A percentile compares a stretch with the other conserved stretches of the same genome.
phyloP scores from a whole-genome alignment of 2,113 vertebrate species.

The Psittacus erithacus region DNA sequence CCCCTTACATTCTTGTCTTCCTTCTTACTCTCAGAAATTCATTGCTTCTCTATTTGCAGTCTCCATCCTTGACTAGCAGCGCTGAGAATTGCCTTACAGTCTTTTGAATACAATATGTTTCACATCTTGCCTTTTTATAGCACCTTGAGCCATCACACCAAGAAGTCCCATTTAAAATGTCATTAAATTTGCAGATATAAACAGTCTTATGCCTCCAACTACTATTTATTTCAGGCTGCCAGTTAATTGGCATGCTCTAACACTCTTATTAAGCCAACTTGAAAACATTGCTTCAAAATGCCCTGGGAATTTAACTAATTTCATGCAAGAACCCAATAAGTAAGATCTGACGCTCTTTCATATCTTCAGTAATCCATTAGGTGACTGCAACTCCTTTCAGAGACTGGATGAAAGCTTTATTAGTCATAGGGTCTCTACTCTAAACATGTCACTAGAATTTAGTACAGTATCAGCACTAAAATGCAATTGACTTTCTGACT shows the following conservation, averaged over 20 bases:
- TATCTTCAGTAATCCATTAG: constrained; percentile 77
- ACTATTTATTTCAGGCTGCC: constrained; percentile 75
- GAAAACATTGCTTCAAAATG: constrained; percentile 77
- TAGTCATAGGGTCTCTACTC: constrained; percentile 65
- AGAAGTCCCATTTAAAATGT: constrained; percentile 77
- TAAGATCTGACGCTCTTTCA: constrained; percentile 74
- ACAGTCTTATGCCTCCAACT: constrained; percentile 67
- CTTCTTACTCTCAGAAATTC: constrained; percentile 52
- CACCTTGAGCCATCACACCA: constrained; percentile 64
- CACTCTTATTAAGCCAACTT: constrained; percentile 70
- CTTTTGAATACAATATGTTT: constrained; percentile 60
- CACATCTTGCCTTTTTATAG: constrained; percentile 58
- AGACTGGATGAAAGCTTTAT: constrained; percentile 75
- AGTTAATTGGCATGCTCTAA: constrained; percentile 75
- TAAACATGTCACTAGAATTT: constrained; percentile 71
- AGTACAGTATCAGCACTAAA: constrained; percentile 49
- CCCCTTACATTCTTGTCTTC: background rate
- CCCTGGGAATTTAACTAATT: constrained; percentile 79
- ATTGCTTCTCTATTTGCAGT: constrained; percentile 62
- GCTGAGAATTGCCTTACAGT: constrained; percentile 69
- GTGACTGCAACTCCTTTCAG: constrained; percentile 71
- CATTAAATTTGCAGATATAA: constrained; percentile 77
- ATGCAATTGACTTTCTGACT: constrained; percentile 54
- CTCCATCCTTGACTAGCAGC: constrained; percentile 71
- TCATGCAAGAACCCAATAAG: constrained; percentile 80